Base-by-base conservation (phyloP, 1,140 invertebrate genomes). In the Scaptomyza montana region DNA sequence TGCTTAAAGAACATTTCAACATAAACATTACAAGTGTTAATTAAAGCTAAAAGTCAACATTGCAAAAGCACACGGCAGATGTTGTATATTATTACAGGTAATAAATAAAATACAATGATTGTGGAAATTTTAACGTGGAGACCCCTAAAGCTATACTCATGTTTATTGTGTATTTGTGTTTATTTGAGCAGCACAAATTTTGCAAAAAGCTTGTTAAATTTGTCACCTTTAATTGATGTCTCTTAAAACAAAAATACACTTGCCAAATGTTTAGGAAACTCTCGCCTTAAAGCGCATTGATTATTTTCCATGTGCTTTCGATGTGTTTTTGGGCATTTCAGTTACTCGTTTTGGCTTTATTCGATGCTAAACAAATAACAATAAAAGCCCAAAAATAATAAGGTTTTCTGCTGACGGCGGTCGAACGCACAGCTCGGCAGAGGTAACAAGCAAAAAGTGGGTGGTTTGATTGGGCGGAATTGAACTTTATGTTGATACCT, bases 321-420 rank as follows among this genome's bases (percentile, higher is more conserved):
- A 69, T 57, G 47, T 65, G 41, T 60, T 43, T 60, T 67, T 61
- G 49, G 16, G 13, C 56, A 54, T 12, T 50, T 54, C 25, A 55
- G 56, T 60, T 36, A 45, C 19, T 50, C 10, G 3, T 28, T 74
- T 21, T 53, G 56, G 28, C 43, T 55, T 61, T 36, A 55, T 33
- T 73, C 64, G 56, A 73, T 69, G 77, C 82, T 86, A 78, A 87
- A 78, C 75, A 87, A 86, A 86, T 78, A 86, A 68, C 82, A 87
- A 87, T 86, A 87, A 86, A 87, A 81, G 68, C 67, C 64, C 65
- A 87, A 77, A 87, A 87, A 87, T 86, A 86, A 86, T 81, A 85
- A 76, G 78, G 67, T 87, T 85, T 81, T 76, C 75, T 69, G 81
- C 61, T 66, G 74, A 57, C 53, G 64, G 57, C 64, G 70, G 67